Percentiles rank a stretch among this genome's conserved stretches.
Evolutionary conservation across 2,888 invertebrate species (phyloP).

Genomic region (Catocala sponsa): DNA sequence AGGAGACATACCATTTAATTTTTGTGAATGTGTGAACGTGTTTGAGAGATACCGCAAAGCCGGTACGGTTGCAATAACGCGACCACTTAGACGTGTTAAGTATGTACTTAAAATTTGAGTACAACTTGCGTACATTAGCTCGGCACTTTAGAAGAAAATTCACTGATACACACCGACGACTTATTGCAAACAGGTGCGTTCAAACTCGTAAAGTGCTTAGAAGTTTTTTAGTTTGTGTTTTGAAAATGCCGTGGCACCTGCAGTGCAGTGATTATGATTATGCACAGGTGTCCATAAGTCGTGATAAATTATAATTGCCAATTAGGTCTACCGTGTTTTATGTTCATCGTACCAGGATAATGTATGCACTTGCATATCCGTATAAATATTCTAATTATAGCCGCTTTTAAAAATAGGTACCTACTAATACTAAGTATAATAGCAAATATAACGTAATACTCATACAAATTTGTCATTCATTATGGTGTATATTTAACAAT

Average conservation of each 20-base stretch:
- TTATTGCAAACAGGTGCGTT: constrained; percentile 48
- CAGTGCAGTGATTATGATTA: background rate
- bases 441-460: no score
- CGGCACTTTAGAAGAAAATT: constrained; percentile 37
- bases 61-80: constrained; percentile 43
- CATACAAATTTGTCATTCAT: no score
- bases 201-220: background rate
- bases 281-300: no score
- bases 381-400: no score
- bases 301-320: background rate
- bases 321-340: no score
- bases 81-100: constrained; percentile 56
- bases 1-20: constrained; percentile 47
- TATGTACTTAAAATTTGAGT: constrained; percentile 55
- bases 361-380: no score
- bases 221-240: background rate
- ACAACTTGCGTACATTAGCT: constrained; percentile 46
- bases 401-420: no score
- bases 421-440: no score
- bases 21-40: constrained; percentile 52
- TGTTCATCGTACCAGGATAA: no score
- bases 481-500: no score
- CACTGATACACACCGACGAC: constrained; percentile 30
- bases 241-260: background rate
- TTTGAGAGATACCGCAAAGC: constrained; percentile 55